These are phyloP conservation scores for Molorchus minor DNA, from an alignment of 2,888 invertebrate genomes.

Conservation along the genomic window DNA sequence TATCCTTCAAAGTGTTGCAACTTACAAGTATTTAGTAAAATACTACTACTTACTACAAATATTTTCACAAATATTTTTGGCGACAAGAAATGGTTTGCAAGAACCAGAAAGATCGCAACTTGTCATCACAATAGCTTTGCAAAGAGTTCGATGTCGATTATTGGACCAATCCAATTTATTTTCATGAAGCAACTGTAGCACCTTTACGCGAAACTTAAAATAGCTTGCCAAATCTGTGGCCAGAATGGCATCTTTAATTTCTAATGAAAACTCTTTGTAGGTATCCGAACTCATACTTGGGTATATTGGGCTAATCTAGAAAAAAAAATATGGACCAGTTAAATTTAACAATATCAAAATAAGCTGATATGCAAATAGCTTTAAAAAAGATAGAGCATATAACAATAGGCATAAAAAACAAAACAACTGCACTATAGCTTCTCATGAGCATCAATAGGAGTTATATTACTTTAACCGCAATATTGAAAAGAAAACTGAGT, in stretches of 20 bases:
- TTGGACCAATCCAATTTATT: slow-evolving; percentile 65
- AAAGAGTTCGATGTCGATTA: slow-evolving; percentile 63
- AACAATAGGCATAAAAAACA: no score
- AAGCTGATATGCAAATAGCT: no score
- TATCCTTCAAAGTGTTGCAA: no score
- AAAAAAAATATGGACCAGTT: slow-evolving; percentile 25
- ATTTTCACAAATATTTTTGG: slow-evolving; percentile 65
- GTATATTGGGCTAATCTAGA: slow-evolving; percentile 67
- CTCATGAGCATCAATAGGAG: no score
- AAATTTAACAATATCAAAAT: not conserved
- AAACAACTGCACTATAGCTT: no score
- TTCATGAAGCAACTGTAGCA: slow-evolving; percentile 65
- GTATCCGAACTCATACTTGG: slow-evolving; percentile 58
- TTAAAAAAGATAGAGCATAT: no score
- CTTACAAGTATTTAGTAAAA: slow-evolving; percentile 4
- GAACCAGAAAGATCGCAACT: slow-evolving; percentile 69
- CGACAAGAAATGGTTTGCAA: slow-evolving; percentile 68
- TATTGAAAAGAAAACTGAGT: no score
- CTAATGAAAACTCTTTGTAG: slow-evolving; percentile 62
- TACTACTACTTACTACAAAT: slow-evolving; percentile 66
- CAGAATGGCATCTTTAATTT: slow-evolving; percentile 68
- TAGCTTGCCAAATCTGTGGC: slow-evolving; percentile 70
- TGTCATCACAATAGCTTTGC: slow-evolving; percentile 70
- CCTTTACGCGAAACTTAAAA: slow-evolving; percentile 66
- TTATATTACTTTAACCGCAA: no score